Base-by-base conservation (phyloP, 2,797 vertebrate genomes). In the Enteromius paludinosus region DNA sequence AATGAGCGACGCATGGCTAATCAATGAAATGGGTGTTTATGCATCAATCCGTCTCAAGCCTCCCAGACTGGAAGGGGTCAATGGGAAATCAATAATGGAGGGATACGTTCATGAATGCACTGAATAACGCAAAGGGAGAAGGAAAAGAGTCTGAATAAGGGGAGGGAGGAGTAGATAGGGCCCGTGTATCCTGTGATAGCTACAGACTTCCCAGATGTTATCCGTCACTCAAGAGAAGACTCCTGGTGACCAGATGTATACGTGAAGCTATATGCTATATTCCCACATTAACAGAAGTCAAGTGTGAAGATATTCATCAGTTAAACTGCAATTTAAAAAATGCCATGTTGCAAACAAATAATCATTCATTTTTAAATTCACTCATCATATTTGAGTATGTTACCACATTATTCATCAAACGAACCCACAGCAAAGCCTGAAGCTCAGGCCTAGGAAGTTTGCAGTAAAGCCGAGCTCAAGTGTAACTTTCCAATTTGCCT, bases 141-240 rank as follows among this genome's bases (percentile, higher is more conserved):
- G 79, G 64, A 28, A 78, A 30, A 81, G 74, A 84, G 83, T 84
- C 78, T 80, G 83, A 82, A 85, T 87, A 85, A 83, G 83, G 81
- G 88, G 71, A 78, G 87, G 85, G 84, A 88, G 83, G 88, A 87
- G 77, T 64, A 88, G 91, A 92, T 90, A 90, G 91, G 87, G 92
- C 92, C 90, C 92, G 90, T 94, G 94, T 95, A 94, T 94, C 90
- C 91, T 94, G 92, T 94, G 93, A 95, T 95, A 94, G 91, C 89
- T 91, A 93, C 92, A 94, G 92, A 93, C 93, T 93, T 94, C 91
- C 92, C 94, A 94, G 93, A 95, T 95, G 95, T 94, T 94, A 94
- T 95, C 93, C 93, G 93, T 95, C 94, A 94, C 91, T 94, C 93
- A 93, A 84, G 87, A 89, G 84, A 90, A 84, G 88, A 89, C 90